Conservation (phyloP, 2,113 vertebrate genomes). For the Hydropotes inermis region DNA sequence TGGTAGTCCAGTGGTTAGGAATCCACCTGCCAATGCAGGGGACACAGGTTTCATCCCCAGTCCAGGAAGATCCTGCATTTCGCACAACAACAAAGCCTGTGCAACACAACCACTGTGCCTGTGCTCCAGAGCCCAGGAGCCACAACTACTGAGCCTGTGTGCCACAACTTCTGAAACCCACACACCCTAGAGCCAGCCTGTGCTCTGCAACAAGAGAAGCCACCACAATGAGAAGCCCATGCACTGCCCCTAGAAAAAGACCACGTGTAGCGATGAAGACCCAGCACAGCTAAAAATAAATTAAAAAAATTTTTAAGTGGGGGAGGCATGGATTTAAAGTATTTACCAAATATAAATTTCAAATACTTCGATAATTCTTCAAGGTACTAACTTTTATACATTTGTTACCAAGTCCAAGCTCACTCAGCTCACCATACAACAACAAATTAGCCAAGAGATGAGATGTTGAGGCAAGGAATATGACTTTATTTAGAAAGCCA, state of each 20-base stretch:
- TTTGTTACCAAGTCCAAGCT: background rate
- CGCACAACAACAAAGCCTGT: background rate
- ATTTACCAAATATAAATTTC: slow-evolving; percentile 19
- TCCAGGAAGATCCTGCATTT: background rate
- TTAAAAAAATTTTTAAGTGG: background rate
- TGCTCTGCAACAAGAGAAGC: background rate
- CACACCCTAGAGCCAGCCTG: background rate
- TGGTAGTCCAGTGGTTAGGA: background rate
- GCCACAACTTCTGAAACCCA: background rate
- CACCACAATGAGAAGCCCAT: background rate
- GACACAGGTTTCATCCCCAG: background rate
- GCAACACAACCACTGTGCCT: background rate
- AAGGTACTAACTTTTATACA: background rate
- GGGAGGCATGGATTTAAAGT: background rate
- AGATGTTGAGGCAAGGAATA: background rate
- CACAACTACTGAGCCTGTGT: background rate
- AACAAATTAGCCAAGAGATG: background rate
- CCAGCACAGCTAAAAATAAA: background rate
- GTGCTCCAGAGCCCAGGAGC: background rate
- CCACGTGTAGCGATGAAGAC: background rate
- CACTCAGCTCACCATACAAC: background rate
- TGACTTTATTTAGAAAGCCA: background rate
- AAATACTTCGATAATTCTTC: background rate
- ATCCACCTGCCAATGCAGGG: background rate
- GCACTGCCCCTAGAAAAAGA: background rate